Conservation (phyloP, 2,888 invertebrate species). For the Isoperla grammatica region DNA sequence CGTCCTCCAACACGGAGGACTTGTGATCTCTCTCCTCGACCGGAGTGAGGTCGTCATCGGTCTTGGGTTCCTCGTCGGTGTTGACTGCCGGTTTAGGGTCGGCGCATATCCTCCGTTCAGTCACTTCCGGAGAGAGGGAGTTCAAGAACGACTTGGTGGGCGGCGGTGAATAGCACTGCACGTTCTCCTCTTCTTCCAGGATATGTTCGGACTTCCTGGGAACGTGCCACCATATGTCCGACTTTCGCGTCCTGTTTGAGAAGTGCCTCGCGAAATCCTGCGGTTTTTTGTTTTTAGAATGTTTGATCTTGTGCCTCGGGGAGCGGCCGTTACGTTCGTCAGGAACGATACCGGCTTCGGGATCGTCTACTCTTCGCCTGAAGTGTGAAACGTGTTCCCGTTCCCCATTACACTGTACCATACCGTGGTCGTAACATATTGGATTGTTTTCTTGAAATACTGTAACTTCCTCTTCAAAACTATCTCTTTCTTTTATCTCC, state of each 20-base stretch:
- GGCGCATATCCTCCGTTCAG: neutral
- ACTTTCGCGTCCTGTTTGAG: too few relatives aligned
- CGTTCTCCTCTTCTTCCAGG: neutral
- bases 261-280: too few relatives aligned
- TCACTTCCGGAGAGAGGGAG: conserved; percentile 17
- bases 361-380: too few relatives aligned
- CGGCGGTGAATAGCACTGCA: conserved; percentile 5
- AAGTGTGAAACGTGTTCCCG: too few relatives aligned
- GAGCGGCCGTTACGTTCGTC: too few relatives aligned
- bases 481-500: too few relatives aligned
- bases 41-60: neutral
- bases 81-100: neutral
- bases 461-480: too few relatives aligned
- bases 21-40: neutral
- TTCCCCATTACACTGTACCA: too few relatives aligned
- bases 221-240: neutral
- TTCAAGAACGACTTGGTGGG: conserved; percentile 18
- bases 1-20: too few relatives aligned
- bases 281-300: too few relatives aligned
- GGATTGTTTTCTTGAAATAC: neutral
- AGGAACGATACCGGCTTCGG: too few relatives aligned
- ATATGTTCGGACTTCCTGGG: neutral
- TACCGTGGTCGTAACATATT: neutral
- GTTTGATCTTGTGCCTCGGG: too few relatives aligned
- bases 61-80: neutral